These are phyloP conservation scores for Rissa tridactyla DNA, from an alignment of 2,113 vertebrate genomes.

Conservation along the genomic window DNA sequence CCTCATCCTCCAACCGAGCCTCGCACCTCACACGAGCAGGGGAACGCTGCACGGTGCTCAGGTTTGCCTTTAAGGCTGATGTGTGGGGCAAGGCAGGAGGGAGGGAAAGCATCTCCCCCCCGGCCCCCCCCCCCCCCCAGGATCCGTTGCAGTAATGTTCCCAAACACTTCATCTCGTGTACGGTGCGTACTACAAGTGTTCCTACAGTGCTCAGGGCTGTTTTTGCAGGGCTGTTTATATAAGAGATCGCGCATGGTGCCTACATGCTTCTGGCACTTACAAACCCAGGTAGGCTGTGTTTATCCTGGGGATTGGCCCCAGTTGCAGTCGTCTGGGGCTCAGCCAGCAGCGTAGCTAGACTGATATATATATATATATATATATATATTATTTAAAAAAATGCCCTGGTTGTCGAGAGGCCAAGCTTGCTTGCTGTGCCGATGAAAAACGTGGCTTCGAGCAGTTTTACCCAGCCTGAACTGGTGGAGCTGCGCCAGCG, in stretches of 20 bases:
- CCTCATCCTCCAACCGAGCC: not conserved
- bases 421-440: not conserved
- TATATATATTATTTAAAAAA: not conserved
- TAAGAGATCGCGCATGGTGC: not conserved
- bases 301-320: slow-evolving; percentile 45
- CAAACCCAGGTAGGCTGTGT: not conserved
- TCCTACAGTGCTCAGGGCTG: not conserved
- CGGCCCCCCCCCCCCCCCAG: fast-evolving
- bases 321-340: not conserved
- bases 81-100: not conserved
- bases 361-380: fast-evolving
- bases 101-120: not conserved
- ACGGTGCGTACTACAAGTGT: not conserved
- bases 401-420: not conserved
- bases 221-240: not conserved
- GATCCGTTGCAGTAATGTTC: not conserved
- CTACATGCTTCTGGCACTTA: not conserved
- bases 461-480: not conserved
- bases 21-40: fast-evolving
- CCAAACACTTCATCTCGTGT: not conserved
- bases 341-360: not conserved
- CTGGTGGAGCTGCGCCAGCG: not conserved
- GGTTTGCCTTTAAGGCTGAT: not conserved
- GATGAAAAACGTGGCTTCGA: not conserved
- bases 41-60: not conserved